phyloP scores from a whole-genome alignment of 92 coral and sea anemone genomes.

The Diadumene lineata region DNA sequence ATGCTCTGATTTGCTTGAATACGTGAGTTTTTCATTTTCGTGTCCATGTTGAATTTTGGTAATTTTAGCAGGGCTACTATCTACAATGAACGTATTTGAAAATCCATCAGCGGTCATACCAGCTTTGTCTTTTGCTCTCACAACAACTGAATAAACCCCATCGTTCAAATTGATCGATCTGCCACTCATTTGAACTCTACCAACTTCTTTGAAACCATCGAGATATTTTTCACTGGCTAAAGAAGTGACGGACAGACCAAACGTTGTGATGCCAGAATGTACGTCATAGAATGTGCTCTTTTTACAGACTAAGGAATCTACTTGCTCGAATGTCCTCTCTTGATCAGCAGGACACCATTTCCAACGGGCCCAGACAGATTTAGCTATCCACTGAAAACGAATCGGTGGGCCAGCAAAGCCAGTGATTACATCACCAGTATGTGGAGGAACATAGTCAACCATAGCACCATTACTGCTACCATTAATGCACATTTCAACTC shows the following conservation, averaged over 20 bases:
- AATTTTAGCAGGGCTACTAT: constrained; percentile 74
- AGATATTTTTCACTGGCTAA: constrained; percentile 46
- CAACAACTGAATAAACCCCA: constrained; percentile 85
- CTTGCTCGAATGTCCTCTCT: constrained; percentile 30
- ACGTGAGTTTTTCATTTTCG: constrained; percentile 36
- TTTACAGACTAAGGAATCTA: constrained; percentile 49
- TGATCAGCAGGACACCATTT: constrained; percentile 89
- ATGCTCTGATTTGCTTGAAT: constrained; percentile 27
- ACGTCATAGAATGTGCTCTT: constrained; percentile 77
- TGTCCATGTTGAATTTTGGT: constrained; percentile 70
- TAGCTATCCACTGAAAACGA: constrained; percentile 80
- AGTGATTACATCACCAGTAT: constrained; percentile 74
- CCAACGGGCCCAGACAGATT: constrained; percentile 98
- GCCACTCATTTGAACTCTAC: constrained; percentile 77
- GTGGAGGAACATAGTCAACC: constrained; percentile 89
- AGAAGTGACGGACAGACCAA: constrained; percentile 84
- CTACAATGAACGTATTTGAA: constrained; percentile 80
- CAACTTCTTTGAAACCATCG: constrained; percentile 58
- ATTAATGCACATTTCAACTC: constrained; percentile 90
- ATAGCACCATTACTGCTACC: constrained; percentile 93
- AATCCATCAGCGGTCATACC: constrained; percentile 65
- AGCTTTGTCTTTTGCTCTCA: constrained; percentile 83
- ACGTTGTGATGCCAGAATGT: constrained; percentile 74
- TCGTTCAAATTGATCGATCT: constrained; percentile 71
- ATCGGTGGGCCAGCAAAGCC: constrained; percentile 80